Evolutionary conservation across 2,113 vertebrate genomes (phyloP).

Genomic region (Channa argus): DNA sequence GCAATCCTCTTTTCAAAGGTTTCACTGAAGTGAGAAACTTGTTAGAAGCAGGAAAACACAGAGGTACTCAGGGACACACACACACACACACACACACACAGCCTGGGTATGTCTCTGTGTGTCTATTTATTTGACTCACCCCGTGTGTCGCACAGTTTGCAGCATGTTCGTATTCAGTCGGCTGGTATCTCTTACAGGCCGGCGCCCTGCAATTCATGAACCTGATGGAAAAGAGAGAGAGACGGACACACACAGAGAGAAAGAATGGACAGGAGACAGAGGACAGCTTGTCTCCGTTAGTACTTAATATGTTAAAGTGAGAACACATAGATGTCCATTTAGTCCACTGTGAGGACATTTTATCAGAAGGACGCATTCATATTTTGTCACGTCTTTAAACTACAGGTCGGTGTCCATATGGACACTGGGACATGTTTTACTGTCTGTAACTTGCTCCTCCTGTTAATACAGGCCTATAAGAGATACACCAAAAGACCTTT

Average conservation of each 20-base stretch:
- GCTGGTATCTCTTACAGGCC: slow-evolving; percentile 91
- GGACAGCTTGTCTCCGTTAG: background rate
- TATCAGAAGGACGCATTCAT: no score
- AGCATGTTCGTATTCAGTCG: slow-evolving; percentile 93
- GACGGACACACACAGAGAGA: background rate
- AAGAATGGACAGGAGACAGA: background rate
- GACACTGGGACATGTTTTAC: no score
- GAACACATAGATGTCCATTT: slow-evolving; percentile 1
- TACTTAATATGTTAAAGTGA: slow-evolving; percentile 42
- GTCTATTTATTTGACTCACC: slow-evolving; percentile 81
- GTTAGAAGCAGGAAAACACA: background rate
- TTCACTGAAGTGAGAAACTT: background rate
- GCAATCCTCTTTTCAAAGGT: slow-evolving; percentile 30
- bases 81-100: background rate
- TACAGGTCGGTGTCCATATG: no score
- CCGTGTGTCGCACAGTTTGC: slow-evolving; percentile 96
- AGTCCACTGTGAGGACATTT: no score
- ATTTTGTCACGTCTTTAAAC: no score
- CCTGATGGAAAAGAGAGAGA: slow-evolving; percentile 73
- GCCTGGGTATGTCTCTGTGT: background rate
- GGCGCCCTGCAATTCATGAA: slow-evolving; percentile 96
- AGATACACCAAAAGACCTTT: no score
- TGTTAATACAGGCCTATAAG: no score
- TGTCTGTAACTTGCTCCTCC: no score
- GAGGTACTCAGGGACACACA: no score